Conservation (phyloP, 2,888 invertebrate genomes). For the Philereme vetulata region DNA sequence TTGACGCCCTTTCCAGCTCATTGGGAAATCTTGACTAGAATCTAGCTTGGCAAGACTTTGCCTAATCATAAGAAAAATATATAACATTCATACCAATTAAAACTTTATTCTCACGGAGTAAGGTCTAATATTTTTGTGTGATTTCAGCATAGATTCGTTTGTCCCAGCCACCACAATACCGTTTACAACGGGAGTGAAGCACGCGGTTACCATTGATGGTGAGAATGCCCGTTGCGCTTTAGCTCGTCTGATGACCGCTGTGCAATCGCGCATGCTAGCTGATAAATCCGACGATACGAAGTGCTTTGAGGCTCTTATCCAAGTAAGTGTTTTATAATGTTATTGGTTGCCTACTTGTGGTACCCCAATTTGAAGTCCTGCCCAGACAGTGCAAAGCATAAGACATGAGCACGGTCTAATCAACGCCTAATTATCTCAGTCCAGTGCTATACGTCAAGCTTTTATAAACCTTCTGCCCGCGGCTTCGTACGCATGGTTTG, state of each 20-base stretch:
- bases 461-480: too few species aligned
- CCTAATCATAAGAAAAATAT: too few species aligned
- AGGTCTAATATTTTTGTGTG: constrained; percentile 14
- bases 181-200: constrained; percentile 70
- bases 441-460: too few species aligned
- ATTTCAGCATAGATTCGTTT: constrained; percentile 80
- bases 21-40: too few species aligned
- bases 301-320: constrained; percentile 84
- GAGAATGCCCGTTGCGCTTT: constrained; percentile 87
- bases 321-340: constrained; percentile 50
- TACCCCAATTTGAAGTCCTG: background rate
- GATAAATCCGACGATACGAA: constrained; percentile 91
- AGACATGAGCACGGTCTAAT: too few species aligned
- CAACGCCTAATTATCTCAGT: too few species aligned
- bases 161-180: constrained; percentile 82
- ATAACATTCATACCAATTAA: too few species aligned
- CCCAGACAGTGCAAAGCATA: too few species aligned
- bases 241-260: constrained; percentile 82
- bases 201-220: constrained; percentile 84
- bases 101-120: background rate
- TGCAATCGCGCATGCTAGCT: constrained; percentile 86
- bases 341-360: background rate
- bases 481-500: too few species aligned
- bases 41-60: too few species aligned
- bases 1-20: too few species aligned